Evolutionary conservation across 1,140 invertebrate species (phyloP).

Genomic region (Adelges cooleyi): DNA sequence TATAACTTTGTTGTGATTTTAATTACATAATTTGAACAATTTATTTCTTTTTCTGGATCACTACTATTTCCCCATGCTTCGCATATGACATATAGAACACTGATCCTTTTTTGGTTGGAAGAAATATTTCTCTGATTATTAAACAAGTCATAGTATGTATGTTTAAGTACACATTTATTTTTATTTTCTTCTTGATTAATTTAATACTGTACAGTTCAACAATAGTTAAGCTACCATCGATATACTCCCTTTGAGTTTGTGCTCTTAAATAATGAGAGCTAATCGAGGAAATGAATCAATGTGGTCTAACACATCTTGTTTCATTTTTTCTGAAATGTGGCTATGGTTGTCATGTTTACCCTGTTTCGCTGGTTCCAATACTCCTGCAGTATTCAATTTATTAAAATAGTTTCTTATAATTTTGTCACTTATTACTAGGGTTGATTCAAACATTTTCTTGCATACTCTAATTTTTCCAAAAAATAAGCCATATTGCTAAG

Average conservation of each 20-base stretch:
- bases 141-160: slow-evolving; percentile 23
- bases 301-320: slow-evolving; percentile 21
- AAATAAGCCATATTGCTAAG: not conserved
- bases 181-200: slow-evolving; percentile 15
- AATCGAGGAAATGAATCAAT: slow-evolving; percentile 31
- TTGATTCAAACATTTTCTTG: slow-evolving; percentile 6
- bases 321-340: slow-evolving; percentile 10
- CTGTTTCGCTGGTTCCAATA: not conserved
- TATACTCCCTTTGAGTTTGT: slow-evolving; percentile 22
- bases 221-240: slow-evolving; percentile 27
- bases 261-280: slow-evolving; percentile 19
- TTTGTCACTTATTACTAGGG: slow-evolving; percentile 13
- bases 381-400: not conserved
- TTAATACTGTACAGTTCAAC: slow-evolving; percentile 25
- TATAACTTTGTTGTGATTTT: too few species aligned
- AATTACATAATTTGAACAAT: too few species aligned
- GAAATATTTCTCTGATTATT: slow-evolving; percentile 31
- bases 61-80: too few species aligned
- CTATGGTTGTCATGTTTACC: slow-evolving; percentile 29
- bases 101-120: slow-evolving; percentile 32
- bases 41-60: too few species aligned
- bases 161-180: slow-evolving; percentile 23
- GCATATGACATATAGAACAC: slow-evolving; percentile 31
- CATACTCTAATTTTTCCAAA: slow-evolving; percentile 7
- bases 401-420: not conserved